Conservation (phyloP, 1,140 invertebrate genomes). For the Polyergus mexicanus region DNA sequence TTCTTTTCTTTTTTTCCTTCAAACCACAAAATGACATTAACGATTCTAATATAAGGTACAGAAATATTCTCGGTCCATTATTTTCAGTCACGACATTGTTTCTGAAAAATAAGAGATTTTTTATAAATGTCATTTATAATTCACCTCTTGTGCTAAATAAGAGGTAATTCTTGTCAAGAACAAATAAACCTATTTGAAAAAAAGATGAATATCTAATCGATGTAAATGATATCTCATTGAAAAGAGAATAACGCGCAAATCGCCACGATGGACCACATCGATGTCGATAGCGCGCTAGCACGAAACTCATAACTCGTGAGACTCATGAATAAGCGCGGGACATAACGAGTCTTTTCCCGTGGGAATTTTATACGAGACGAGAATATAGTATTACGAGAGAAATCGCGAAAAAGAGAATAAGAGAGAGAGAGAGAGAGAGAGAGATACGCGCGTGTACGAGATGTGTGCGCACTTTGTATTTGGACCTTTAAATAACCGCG, state of each 20-base stretch:
- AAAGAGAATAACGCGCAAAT: background rate
- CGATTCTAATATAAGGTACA: slow-evolving; percentile 1
- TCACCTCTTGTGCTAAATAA: slow-evolving; percentile 3
- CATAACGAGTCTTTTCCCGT: slow-evolving; percentile 59
- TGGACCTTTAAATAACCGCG: slow-evolving; percentile 47
- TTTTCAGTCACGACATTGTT: background rate
- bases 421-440: background rate
- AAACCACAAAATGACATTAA: slow-evolving; percentile 39
- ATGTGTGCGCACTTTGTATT: slow-evolving; percentile 33
- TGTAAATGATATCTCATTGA: background rate
- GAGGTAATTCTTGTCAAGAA: background rate
- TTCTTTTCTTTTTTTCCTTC: background rate
- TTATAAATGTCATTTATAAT: background rate
- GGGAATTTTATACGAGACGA: slow-evolving; percentile 62
- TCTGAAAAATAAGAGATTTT: background rate
- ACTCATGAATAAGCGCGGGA: slow-evolving; percentile 57
- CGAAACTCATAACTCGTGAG: slow-evolving; percentile 55
- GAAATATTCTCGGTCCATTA: background rate
- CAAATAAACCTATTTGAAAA: background rate
- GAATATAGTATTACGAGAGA: slow-evolving; percentile 41
- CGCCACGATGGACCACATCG: slow-evolving; percentile 17
- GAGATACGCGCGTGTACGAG: background rate
- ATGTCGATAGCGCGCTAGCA: slow-evolving; percentile 48
- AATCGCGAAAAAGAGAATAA: slow-evolving; percentile 1
- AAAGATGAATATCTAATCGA: background rate